Percentiles rank a stretch among this genome's conserved stretches.
Evolutionary conservation across 2,888 invertebrate species (phyloP).

Genomic region (Eupelmus urozonus): DNA sequence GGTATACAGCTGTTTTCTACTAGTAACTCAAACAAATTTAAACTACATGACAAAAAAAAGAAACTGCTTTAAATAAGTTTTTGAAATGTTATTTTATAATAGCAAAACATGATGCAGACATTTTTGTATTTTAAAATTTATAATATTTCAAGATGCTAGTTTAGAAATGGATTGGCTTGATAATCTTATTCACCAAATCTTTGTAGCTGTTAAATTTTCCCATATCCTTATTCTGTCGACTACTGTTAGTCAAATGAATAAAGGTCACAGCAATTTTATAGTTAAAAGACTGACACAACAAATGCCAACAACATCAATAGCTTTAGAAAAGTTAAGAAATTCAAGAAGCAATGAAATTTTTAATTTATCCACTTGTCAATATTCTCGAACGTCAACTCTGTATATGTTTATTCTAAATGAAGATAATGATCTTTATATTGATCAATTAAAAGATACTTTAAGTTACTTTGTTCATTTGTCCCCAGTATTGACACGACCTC

Average conservation of each 20-base stretch:
- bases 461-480: conserved; percentile 2
- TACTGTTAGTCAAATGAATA: not conserved
- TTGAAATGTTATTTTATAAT: too few species aligned
- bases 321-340: not conserved
- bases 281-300: not conserved
- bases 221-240: not conserved
- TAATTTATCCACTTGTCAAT: not conserved
- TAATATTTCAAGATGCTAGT: too few species aligned
- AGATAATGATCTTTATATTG: not conserved
- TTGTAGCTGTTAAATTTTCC: not conserved
- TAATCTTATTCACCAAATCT: not conserved
- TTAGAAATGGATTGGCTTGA: conserved; percentile 4
- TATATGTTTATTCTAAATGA: conserved; percentile 14
- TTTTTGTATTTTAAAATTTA: too few species aligned
- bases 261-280: not conserved
- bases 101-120: too few species aligned
- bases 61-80: too few species aligned
- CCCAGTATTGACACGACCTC: conserved; percentile 12
- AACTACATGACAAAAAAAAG: too few species aligned
- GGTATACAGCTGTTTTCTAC: too few species aligned
- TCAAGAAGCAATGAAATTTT: not conserved
- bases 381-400: conserved; percentile 3
- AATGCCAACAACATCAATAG: not conserved
- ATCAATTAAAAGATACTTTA: not conserved
- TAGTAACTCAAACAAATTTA: too few species aligned